Base-by-base conservation (phyloP, 2,797 vertebrate genomes). In the Sebastes diaconus region DNA sequence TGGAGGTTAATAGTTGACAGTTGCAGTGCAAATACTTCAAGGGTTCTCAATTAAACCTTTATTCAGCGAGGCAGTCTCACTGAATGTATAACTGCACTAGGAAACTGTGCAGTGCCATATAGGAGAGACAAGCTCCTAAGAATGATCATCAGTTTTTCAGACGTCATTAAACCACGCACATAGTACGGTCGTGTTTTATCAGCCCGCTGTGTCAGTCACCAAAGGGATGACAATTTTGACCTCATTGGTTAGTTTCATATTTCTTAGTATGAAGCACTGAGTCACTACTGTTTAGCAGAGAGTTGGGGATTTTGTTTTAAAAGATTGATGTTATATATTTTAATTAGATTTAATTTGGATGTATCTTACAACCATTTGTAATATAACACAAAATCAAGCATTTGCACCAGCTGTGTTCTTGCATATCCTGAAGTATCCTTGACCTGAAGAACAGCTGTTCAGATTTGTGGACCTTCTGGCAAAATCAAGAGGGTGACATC, bases 1-100 rank as follows among this genome's bases (percentile, higher is more conserved):
- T 57, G 82, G 64, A 81, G 92, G 92, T 90, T 87, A 91, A 92
- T 70, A 90, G 81, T 89, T 90, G 89, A 90, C 78, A 86, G 84
- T 90, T 84, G 72, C 75, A 71, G 85, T 76, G 78, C 83, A 93
- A 89, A 90, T 89, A 91, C 81, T 87, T 90, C 75, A 90, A 88
- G 68, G 61, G 66, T 80, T 84, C 85, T 84, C 84, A 88, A 85
- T 86, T 82, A 88, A 88, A 79, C 74, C 80, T 86, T 88, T 77
- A 84, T 84, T 84, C 68, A 72, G 78, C 18, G 4, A 77, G 27
- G 61, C 59, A 46, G 67, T 58, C 42, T 68, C 12, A 9, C 16
- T 72, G 69, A 79, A 83, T 75, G 68, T 34, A 68, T 70, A 78
- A 39, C 29, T 50, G 29, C 36, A 57, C 8, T 10, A 46, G 46